Evolutionary conservation across 2,797 vertebrate species (phyloP).

Genomic region (Coregonus suidteri): DNA sequence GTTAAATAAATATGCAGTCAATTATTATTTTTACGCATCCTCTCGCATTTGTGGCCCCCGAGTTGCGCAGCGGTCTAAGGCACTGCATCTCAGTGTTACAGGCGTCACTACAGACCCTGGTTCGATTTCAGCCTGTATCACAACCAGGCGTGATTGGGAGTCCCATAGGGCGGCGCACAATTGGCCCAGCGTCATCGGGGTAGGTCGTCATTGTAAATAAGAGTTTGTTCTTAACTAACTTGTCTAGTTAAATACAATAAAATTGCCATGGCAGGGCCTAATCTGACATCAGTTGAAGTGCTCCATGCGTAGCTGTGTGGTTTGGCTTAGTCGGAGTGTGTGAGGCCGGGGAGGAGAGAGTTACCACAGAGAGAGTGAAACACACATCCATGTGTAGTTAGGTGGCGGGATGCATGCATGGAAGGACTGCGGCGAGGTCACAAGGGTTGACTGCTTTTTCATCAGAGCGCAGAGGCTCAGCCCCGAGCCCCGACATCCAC

Average conservation of each 20-base stretch:
- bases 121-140: too few species aligned
- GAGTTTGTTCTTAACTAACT: too few species aligned
- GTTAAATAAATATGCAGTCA: slow-evolving; percentile 44
- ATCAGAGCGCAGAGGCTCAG: too few species aligned
- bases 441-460: too few species aligned
- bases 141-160: too few species aligned
- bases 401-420: not conserved
- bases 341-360: not conserved
- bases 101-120: too few species aligned
- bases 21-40: slow-evolving; percentile 51
- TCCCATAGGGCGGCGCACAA: too few species aligned
- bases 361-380: not conserved
- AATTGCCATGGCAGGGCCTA: slow-evolving; percentile 60
- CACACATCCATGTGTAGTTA: not conserved
- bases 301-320: slow-evolving; percentile 54
- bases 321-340: slow-evolving; percentile 24
- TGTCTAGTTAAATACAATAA: too few species aligned
- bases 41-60: slow-evolving; percentile 8
- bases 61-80: too few species aligned
- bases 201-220: too few species aligned
- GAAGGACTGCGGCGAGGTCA: not conserved
- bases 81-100: too few species aligned
- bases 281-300: slow-evolving; percentile 52
- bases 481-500: not conserved
- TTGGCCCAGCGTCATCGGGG: too few species aligned